Evolutionary conservation across 1,140 invertebrate species (phyloP), one percentile per base, ranked within the genome.

Genomic region (Grapholita molesta): DNA sequence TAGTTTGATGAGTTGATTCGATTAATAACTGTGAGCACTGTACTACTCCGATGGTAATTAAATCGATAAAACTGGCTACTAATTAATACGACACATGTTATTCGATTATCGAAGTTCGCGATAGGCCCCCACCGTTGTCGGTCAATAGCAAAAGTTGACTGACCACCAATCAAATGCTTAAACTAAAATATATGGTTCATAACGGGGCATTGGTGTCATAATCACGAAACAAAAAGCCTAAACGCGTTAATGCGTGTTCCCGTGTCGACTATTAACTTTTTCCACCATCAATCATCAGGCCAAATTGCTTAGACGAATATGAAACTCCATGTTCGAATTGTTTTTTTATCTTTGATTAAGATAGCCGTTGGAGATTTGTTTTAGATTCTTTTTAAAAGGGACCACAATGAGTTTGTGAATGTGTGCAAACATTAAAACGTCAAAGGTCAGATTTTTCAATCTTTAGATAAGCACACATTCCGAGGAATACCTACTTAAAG

Each of bases 191-290:
- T 61, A 25, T 61, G 25, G 24, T 25, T 25, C n/a, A 28, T 61
- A 61, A 61, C 55, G 24, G 24, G 7, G 15, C 12, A 61, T 28
- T 25, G 24, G 12, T 61, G 28, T 61, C 55, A 61, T 61, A 61
- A 61, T 61, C 24, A 61, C 24, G 55, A 30, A 61, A 61, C 24
- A 61, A 57, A 61, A 61, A 61, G 55, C 55, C 55, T 61, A 61
- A 61, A 61, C 25, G 55, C 55, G 67, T 53, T 69, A 72, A 72
- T 72, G 68, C 61, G 42, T 52, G 65, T 55, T 69, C 64, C 65
- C 57, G 35, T 30, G 68, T 55, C 70, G 33, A 24, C 33, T 64
- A 72, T 72, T 72, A 72, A 64, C 65, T 72, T 72, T 71, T 72
- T 66, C 64, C 25, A 12, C 53, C 67, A 72, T 72, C 71, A 72